phyloP scores from a whole-genome alignment of 2,888 invertebrate genomes.

The Crepidodera aurea region DNA sequence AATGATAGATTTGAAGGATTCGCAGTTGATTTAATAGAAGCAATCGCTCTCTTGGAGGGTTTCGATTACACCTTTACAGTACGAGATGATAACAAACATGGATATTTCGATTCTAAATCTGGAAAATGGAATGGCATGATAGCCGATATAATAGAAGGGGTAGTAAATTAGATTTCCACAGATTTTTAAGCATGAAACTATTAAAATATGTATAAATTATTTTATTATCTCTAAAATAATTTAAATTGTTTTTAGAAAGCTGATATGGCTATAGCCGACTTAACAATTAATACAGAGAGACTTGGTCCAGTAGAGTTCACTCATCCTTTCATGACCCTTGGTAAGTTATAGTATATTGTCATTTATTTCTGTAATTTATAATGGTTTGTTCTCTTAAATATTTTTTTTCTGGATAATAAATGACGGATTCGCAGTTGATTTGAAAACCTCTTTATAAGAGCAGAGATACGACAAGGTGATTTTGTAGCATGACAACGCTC shows the following conservation, averaged over 20 bases:
- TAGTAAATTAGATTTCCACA: constrained; percentile 45
- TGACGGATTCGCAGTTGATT: no score
- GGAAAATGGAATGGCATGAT: constrained; percentile 79
- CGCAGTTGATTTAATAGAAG: constrained; percentile 69
- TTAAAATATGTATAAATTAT: no score
- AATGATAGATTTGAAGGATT: constrained; percentile 71
- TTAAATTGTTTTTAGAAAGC: constrained; percentile 73
- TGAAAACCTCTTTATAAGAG: no score
- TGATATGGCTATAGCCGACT: constrained; percentile 90
- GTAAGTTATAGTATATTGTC: constrained; percentile 64
- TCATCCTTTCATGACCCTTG: constrained; percentile 88
- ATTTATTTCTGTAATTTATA: not conserved
- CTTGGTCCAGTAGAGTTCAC: constrained; percentile 93
- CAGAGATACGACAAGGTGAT: no score
- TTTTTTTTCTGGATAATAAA: no score
- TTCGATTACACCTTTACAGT: constrained; percentile 68
- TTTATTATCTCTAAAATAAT: no score
- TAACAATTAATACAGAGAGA: constrained; percentile 87
- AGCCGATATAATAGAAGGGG: constrained; percentile 61
- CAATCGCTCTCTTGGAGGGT: constrained; percentile 65
- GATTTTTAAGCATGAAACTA: constrained; percentile 9
- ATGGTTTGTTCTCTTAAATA: no score
- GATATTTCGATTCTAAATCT: constrained; percentile 58
- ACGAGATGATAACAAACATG: constrained; percentile 56
- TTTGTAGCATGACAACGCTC: no score